Evolutionary conservation across 2,113 vertebrate species (phyloP).

Genomic region (Echinops telfairi): DNA sequence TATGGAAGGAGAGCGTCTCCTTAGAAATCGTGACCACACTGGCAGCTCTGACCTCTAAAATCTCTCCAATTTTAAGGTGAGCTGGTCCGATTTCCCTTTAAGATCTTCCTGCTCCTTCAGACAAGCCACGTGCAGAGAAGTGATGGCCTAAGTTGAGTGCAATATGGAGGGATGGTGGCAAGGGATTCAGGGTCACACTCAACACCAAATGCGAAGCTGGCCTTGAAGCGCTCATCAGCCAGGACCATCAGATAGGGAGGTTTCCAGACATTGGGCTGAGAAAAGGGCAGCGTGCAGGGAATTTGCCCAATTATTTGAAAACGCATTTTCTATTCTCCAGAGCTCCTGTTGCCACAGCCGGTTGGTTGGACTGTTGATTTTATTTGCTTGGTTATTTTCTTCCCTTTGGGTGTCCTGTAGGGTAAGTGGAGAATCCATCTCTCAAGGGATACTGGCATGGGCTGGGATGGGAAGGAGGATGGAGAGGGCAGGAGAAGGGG

Average conservation of each 20-base stretch:
- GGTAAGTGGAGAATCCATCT: conserved; percentile 62
- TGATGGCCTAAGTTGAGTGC: conserved; percentile 28
- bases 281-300: background rate
- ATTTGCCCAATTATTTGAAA: background rate
- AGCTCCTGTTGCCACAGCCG: background rate
- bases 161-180: fast-evolving
- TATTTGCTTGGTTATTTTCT: conserved; percentile 39
- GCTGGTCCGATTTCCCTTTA: conserved; percentile 62
- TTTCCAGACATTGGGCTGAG: background rate
- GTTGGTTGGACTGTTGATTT: background rate
- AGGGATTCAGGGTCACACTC: background rate
- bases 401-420: conserved; percentile 84
- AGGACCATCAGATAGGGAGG: background rate
- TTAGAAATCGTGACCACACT: conserved; percentile 39
- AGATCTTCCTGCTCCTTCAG: background rate
- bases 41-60: conserved; percentile 55
- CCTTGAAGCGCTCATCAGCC: conserved; percentile 29
- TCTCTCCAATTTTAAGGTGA: background rate
- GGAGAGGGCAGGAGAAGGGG: background rate
- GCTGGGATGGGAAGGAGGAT: background rate
- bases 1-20: conserved; percentile 70
- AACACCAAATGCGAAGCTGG: conserved; percentile 70
- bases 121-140: background rate
- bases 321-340: background rate
- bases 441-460: background rate